These are phyloP conservation scores for Tautogolabrus adspersus DNA, from an alignment of 2,113 vertebrate genomes.

Conservation along the genomic window DNA sequence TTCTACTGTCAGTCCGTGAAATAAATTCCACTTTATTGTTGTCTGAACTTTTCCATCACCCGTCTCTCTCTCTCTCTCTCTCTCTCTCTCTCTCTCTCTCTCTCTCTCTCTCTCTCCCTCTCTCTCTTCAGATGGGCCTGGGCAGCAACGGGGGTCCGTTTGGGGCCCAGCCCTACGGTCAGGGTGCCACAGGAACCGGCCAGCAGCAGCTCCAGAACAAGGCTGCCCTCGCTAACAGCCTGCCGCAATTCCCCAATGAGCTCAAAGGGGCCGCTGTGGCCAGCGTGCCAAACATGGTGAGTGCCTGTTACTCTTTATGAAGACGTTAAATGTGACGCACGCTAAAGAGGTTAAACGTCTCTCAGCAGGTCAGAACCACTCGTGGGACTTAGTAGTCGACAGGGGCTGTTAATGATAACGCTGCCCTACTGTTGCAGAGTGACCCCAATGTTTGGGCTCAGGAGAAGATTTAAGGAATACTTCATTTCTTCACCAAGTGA, in stretches of 20 bases:
- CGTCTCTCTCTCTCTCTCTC: no score
- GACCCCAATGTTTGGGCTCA: no score
- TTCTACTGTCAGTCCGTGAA: neutral
- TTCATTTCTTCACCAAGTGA: no score
- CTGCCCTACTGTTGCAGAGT: no score
- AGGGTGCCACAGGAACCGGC: constrained; percentile 82
- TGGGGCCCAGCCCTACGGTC: constrained; percentile 89
- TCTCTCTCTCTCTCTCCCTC: constrained; percentile 5
- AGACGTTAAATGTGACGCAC: no score
- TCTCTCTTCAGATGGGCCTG: constrained; percentile 88
- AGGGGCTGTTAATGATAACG: no score
- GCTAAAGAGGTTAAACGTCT: no score
- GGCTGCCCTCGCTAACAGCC: constrained; percentile 89
- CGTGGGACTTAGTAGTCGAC: no score
- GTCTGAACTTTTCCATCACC: neutral
- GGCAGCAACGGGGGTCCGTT: constrained; percentile 91
- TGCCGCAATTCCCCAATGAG: constrained; percentile 91
- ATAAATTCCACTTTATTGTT: neutral
- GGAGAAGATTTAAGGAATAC: no score
- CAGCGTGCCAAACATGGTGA: constrained; percentile 94
- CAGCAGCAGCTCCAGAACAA: constrained; percentile 94
- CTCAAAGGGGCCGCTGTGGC: constrained; percentile 90
- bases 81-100: no score
- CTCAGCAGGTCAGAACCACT: no score
- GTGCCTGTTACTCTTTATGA: constrained; percentile 49